Conservation (phyloP, 2,113 vertebrate genomes). For the Anarhynchus alexandrinus region DNA sequence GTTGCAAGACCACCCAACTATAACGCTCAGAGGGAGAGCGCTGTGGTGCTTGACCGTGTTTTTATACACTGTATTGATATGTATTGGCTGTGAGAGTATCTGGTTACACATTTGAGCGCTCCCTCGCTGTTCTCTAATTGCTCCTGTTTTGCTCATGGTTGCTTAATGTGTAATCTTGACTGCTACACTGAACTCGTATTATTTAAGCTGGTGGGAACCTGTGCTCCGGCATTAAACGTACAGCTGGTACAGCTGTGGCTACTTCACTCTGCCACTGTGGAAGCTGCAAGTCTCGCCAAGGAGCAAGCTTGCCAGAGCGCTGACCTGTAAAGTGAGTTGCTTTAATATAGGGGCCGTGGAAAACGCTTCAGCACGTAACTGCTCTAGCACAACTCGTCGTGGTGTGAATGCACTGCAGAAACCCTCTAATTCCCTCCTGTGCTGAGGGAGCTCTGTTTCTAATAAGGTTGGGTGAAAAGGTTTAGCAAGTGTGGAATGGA, state of each 20-base stretch:
- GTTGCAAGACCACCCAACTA: conserved; percentile 53
- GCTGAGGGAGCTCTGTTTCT: not conserved
- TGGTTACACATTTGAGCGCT: conserved; percentile 20
- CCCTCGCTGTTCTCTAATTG: conserved; percentile 48
- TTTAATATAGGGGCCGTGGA: not conserved
- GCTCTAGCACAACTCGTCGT: not conserved
- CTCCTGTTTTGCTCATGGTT: conserved; percentile 43
- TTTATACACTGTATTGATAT: conserved; percentile 49
- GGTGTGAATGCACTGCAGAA: not conserved
- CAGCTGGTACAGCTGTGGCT: conserved; percentile 58
- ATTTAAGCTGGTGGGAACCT: conserved; percentile 26
- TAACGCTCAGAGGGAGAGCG: not conserved
- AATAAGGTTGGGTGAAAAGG: not conserved
- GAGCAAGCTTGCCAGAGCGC: not conserved
- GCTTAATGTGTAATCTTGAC: conserved; percentile 30
- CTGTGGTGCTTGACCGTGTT: not conserved
- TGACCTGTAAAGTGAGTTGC: conserved; percentile 25
- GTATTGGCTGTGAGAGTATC: conserved; percentile 40
- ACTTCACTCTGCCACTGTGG: not conserved
- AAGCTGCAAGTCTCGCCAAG: not conserved
- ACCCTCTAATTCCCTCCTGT: not conserved
- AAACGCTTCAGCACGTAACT: not conserved
- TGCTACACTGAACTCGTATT: not conserved
- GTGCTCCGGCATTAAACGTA: not conserved
- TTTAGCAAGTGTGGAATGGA: conserved; percentile 9